These are phyloP conservation scores for Brassicogethes aeneus DNA, from an alignment of 2,888 invertebrate genomes.

Conservation along the genomic window DNA sequence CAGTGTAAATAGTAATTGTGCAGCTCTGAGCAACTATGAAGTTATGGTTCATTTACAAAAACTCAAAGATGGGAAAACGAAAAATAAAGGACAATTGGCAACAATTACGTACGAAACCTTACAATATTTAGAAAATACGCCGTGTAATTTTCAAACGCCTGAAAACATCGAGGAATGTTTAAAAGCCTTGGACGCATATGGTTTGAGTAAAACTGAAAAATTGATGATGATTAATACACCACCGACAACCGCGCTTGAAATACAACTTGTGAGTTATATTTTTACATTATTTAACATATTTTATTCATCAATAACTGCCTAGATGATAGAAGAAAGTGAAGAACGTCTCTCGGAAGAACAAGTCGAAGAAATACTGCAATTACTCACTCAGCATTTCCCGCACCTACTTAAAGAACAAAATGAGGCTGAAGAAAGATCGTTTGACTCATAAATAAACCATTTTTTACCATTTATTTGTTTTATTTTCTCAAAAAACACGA, in stretches of 20 bases:
- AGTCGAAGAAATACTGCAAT: constrained; percentile 61
- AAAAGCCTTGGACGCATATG: constrained; percentile 59
- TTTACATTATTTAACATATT: neutral
- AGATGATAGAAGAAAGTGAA: constrained; percentile 87
- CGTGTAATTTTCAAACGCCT: constrained; percentile 60
- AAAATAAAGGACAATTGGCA: constrained; percentile 63
- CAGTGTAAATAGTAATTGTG: constrained; percentile 52
- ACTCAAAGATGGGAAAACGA: constrained; percentile 64
- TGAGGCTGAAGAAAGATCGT: constrained; percentile 17
- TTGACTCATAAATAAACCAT: neutral
- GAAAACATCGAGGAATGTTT: constrained; percentile 60
- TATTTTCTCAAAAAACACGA: neutral
- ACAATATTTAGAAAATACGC: constrained; percentile 72
- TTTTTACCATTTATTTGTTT: neutral
- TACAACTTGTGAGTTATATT: constrained; percentile 60
- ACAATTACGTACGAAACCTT: constrained; percentile 77
- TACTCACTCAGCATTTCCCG: constrained; percentile 53
- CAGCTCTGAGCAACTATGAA: constrained; percentile 64
- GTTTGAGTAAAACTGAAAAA: constrained; percentile 74
- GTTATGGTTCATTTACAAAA: constrained; percentile 63
- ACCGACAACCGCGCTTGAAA: constrained; percentile 73
- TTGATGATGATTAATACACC: constrained; percentile 80
- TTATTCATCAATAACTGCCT: constrained; percentile 23
- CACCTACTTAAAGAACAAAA: constrained; percentile 35
- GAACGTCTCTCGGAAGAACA: constrained; percentile 77